Percentiles rank a stretch among this genome's conserved stretches.
These are phyloP conservation scores for Hydrophis major DNA, from an alignment of 2,797 vertebrate genomes.

Conservation along the genomic window DNA sequence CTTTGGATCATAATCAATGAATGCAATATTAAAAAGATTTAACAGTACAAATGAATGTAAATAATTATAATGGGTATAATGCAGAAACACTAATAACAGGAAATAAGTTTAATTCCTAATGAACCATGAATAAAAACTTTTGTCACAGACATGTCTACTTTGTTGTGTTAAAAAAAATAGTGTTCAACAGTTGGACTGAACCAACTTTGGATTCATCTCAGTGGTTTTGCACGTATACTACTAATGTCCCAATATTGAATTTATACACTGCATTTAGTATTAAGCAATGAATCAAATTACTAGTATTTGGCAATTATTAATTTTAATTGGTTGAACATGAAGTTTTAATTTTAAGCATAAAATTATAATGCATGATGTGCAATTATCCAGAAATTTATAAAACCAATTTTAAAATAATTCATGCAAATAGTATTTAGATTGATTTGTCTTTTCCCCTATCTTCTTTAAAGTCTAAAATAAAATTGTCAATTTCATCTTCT, in stretches of 20 bases:
- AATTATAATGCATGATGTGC: slow-evolving; percentile 12
- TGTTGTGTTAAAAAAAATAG: neutral
- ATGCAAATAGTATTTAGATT: slow-evolving; percentile 13
- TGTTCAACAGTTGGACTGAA: slow-evolving; percentile 27
- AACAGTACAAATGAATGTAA: neutral
- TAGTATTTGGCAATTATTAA: slow-evolving; percentile 50
- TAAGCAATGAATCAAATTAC: slow-evolving; percentile 34
- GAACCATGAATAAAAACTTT: neutral
- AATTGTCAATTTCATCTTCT: neutral
- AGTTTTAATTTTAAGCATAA: neutral
- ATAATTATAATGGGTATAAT: neutral
- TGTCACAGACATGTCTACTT: neutral
- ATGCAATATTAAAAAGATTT: neutral
- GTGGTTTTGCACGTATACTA: neutral
- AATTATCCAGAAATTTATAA: slow-evolving; percentile 26
- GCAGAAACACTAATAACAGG: neutral
- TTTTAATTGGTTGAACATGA: slow-evolving; percentile 40
- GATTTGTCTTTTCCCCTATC: slow-evolving; percentile 8
- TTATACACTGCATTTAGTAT: slow-evolving; percentile 25
- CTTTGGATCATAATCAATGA: neutral
- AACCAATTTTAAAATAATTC: neutral
- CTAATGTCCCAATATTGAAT: neutral
- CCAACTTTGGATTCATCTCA: neutral
- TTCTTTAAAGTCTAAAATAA: slow-evolving; percentile 22
- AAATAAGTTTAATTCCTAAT: neutral